Evolutionary conservation across 1,140 invertebrate species (phyloP).

Genomic region (Hypothenemus hampei): DNA sequence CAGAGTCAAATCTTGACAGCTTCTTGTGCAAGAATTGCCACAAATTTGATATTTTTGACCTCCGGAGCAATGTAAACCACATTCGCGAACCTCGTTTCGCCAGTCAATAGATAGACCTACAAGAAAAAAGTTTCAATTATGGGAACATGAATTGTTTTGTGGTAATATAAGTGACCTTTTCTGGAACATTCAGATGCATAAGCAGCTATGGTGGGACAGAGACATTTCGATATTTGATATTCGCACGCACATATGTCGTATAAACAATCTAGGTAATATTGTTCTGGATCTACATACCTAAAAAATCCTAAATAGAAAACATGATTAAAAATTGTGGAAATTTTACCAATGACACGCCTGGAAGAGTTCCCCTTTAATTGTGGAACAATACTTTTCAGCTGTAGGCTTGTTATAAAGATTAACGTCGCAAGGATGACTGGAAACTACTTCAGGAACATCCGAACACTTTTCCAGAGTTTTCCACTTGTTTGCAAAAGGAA

Average conservation of each 20-base stretch:
- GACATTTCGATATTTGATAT: constrained; percentile 57
- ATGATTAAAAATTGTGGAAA: neutral
- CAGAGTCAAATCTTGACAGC: constrained; percentile 60
- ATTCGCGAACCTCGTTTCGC: constrained; percentile 71
- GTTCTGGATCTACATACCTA: constrained; percentile 67
- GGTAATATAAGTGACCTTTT: constrained; percentile 46
- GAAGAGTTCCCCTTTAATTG: constrained; percentile 65
- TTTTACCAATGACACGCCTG: constrained; percentile 46
- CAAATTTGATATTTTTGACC: constrained; percentile 78
- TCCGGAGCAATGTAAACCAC: constrained; percentile 69
- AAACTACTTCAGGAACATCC: constrained; percentile 51
- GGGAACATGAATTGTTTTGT: too few species aligned
- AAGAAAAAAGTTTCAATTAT: neutral
- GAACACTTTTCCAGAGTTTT: constrained; percentile 69
- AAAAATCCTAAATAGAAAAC: constrained; percentile 43
- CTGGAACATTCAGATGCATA: constrained; percentile 76
- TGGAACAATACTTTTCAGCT: constrained; percentile 66
- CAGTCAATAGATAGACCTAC: constrained; percentile 61
- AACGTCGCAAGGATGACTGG: constrained; percentile 63
- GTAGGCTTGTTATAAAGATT: constrained; percentile 63
- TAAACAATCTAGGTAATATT: constrained; percentile 74
- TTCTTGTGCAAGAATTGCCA: constrained; percentile 66
- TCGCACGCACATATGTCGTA: constrained; percentile 84
- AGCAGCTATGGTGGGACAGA: constrained; percentile 73
- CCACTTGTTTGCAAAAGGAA: constrained; percentile 85